Conservation (phyloP, 1,140 invertebrate genomes). For the Prorops nasuta region DNA sequence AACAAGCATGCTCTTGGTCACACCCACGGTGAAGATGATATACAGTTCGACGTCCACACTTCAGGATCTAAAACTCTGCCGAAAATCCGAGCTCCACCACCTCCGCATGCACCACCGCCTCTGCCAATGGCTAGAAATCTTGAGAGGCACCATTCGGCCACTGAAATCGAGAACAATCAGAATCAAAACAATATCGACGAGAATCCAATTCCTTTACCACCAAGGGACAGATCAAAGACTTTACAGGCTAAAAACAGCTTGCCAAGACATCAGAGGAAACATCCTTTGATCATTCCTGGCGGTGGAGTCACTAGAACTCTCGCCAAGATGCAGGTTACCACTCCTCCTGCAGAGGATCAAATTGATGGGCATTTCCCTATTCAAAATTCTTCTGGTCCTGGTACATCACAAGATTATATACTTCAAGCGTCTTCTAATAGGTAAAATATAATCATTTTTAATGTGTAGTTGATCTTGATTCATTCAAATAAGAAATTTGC, state of each 20-base stretch:
- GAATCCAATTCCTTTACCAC: slow-evolving; percentile 81
- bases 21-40: slow-evolving; percentile 17
- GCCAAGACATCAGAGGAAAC: slow-evolving; percentile 80
- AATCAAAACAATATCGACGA: slow-evolving; percentile 56
- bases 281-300: slow-evolving; percentile 81
- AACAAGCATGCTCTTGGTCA: slow-evolving; percentile 54
- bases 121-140: slow-evolving; percentile 23
- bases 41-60: slow-evolving; percentile 42
- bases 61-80: slow-evolving; percentile 45
- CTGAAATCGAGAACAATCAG: slow-evolving; percentile 50
- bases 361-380: slow-evolving; percentile 35
- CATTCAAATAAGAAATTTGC: no score
- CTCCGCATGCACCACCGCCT: slow-evolving; percentile 31
- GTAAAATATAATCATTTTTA: slow-evolving; percentile 23
- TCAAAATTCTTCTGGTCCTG: slow-evolving; percentile 15
- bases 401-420: slow-evolving; percentile 9
- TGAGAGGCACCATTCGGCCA: slow-evolving; percentile 41
- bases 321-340: slow-evolving; percentile 59
- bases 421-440: slow-evolving; percentile 35
- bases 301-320: slow-evolving; percentile 63
- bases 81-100: slow-evolving; percentile 40
- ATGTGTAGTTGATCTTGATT: no score
- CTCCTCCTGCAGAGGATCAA: slow-evolving; percentile 41
- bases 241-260: slow-evolving; percentile 63
- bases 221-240: slow-evolving; percentile 73